Percentiles rank a stretch among this genome's conserved stretches.
Conservation (phyloP, 2,797 vertebrate species). For the Oophaga sylvatica region DNA sequence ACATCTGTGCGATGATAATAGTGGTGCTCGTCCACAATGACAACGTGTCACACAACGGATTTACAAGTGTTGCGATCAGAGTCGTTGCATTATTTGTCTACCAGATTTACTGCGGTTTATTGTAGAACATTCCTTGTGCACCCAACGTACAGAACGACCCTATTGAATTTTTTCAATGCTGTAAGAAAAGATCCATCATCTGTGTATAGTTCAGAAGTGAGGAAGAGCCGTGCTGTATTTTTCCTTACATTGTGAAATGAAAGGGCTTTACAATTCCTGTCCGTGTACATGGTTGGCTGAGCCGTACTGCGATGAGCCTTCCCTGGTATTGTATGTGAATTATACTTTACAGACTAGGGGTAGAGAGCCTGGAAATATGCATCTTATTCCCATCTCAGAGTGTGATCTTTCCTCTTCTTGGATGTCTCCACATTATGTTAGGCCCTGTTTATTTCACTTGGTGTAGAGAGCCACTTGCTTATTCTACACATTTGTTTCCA, state of each 20-base stretch:
- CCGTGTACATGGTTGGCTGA: constrained; percentile 14
- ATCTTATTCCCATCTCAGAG: constrained; percentile 29
- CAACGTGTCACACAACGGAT: background rate
- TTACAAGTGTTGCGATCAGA: background rate
- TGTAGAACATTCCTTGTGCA: background rate
- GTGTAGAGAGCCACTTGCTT: constrained; percentile 59
- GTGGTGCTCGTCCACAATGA: background rate
- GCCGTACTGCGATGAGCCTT: background rate
- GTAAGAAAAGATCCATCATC: background rate
- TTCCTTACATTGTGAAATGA: constrained; percentile 28
- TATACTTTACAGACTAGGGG: constrained; percentile 27
- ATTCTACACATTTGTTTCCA: constrained; percentile 73
- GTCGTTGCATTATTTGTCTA: background rate
- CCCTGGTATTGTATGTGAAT: constrained; percentile 19
- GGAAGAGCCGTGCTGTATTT: background rate
- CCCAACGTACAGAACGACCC: background rate
- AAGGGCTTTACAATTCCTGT: constrained; percentile 37
- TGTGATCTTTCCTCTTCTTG: constrained; percentile 28
- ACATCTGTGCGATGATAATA: no score
- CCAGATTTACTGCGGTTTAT: background rate
- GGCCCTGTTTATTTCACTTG: constrained; percentile 38
- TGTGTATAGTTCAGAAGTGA: constrained; percentile 11
- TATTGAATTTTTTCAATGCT: background rate
- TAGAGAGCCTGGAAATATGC: constrained; percentile 22
- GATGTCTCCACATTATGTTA: background rate